Evolutionary conservation across 1,140 invertebrate genomes (phyloP), one percentile per base, ranked within the genome.

Genomic region (Pseudomyrmex gracilis): DNA sequence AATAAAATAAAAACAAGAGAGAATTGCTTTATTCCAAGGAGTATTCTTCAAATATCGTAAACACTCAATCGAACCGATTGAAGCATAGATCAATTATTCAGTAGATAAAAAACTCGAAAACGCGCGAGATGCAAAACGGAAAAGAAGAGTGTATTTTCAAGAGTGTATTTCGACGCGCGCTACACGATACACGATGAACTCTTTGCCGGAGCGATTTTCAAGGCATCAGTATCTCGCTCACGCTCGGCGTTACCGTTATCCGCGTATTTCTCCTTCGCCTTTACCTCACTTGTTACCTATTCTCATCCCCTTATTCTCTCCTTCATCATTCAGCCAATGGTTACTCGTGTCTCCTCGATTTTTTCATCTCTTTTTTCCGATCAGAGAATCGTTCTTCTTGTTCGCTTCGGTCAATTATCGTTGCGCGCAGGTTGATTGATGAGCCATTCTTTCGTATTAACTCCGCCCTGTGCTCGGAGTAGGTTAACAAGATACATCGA

Each of bases 171-270:
- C 9, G 43, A 20, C 71, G 45, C 51, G 73, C 73, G n/a, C n/a
- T n/a, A n/a, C 77, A 76, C 64, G 70, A 80, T 63, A 64, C 84
- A 34, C 34, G n/a, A 34, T 34, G 34, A 34, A 34, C 34, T 34
- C 55, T 57, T 66, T 20, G 47, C 17, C 53, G 53, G 22, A 57
- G 68, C 71, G 64, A 51, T 63, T 85, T 66, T 17, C 24, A 60
- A 53, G 34, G 22, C 80, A 87, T 82, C 34, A n/a, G n/a, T 71
- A 87, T 77, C 61, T 45, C 73, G 86, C 78, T 90, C 89, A 90
- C 89, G 88, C 89, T 45, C 84, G n/a, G 2, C 57, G 63, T 86
- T 89, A 89, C 89, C 88, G 89, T 90, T 90, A 89, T 70, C 55
- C 22, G 53, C 47, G 12, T 74, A 73, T 82, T 89, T 84, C 71